Base-by-base conservation (phyloP, 2,113 vertebrate genomes). In the Scolopax mira region DNA sequence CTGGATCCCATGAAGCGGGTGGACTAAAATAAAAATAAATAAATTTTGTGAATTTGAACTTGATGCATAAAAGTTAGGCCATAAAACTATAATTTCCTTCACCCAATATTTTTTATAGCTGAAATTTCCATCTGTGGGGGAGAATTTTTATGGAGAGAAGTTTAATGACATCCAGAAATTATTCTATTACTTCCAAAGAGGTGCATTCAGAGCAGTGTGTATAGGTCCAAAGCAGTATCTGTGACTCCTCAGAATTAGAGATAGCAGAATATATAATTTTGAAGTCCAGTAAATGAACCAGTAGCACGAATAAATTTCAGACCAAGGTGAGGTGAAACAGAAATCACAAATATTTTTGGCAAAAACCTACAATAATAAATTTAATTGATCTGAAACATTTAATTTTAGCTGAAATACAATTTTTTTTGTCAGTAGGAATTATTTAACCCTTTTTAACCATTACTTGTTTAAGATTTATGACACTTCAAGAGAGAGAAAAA, bases 1-100 rank as follows among this genome's bases (percentile, higher is more conserved):
- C 85, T 95, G 62, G 62, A 94, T 82, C 49, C 23, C 3, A 4
- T 77, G 31, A 89, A 94, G 27, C 55, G 18, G 11, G 18, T 30
- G 69, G 31, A 39, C 54, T 79, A 82, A 81, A 79, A 73, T 58
- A 93, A 93, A 89, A 95, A 84, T 58, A 93, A 93, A 93, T 78
- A 11, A 75, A 2, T 82, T 90, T 65, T 69, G 31, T 92, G 61
- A 84, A 65, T 93, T 92, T 88, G 27, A 87, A 85, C 23, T 57
- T 46, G 28, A 49, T 75, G 44, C 28, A 54, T 90, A 67, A 90
- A 95, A 87, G 85, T 75, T 75, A 33, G 24, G 28, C 31, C 41
- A 92, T 85, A 86, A 86, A 83, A 23, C 51, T 69, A 24, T 83
- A 69, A 93, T 93, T 83, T 93, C 80, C 62, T 92, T 92, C 49